Evolutionary conservation across 2,888 invertebrate genomes (phyloP).

Genomic region (Eupithecia insigniata): DNA sequence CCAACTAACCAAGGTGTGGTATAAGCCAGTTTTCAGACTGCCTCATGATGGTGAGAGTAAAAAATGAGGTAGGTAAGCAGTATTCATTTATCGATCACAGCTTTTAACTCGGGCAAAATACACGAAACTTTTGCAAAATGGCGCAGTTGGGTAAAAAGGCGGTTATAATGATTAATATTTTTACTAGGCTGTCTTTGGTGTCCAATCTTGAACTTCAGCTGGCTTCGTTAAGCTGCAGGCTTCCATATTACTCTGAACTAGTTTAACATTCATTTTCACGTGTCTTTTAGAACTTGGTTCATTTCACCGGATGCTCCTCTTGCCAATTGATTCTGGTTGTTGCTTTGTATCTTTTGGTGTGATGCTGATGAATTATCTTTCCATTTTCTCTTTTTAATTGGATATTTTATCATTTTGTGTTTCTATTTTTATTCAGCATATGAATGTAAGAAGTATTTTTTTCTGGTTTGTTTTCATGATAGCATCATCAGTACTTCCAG

Average conservation of each 20-base stretch:
- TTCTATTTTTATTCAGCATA: too few species aligned
- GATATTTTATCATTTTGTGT: too few species aligned
- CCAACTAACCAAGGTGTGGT: too few species aligned
- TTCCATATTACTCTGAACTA: slow-evolving; percentile 22
- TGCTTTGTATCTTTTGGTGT: not conserved
- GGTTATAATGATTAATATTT: not conserved
- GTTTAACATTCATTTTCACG: slow-evolving; percentile 20
- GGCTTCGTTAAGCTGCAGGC: slow-evolving; percentile 22
- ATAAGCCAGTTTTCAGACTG: not conserved
- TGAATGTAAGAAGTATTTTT: too few species aligned
- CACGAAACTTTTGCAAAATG: too few species aligned
- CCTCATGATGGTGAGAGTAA: not conserved
- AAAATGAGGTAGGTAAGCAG: too few species aligned
- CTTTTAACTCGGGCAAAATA: too few species aligned
- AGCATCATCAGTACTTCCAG: too few species aligned
- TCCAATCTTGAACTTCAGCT: slow-evolving; percentile 24
- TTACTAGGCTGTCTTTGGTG: not conserved
- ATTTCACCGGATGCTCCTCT: not conserved
- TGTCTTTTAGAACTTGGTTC: not conserved
- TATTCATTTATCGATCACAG: too few species aligned
- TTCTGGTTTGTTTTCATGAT: too few species aligned
- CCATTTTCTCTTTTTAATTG: too few species aligned
- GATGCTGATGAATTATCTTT: not conserved
- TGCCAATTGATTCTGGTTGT: not conserved
- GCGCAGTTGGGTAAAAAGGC: too few species aligned